Evolutionary conservation across 2,113 vertebrate genomes (phyloP).

Genomic region (Rhinopithecus roxellana): DNA sequence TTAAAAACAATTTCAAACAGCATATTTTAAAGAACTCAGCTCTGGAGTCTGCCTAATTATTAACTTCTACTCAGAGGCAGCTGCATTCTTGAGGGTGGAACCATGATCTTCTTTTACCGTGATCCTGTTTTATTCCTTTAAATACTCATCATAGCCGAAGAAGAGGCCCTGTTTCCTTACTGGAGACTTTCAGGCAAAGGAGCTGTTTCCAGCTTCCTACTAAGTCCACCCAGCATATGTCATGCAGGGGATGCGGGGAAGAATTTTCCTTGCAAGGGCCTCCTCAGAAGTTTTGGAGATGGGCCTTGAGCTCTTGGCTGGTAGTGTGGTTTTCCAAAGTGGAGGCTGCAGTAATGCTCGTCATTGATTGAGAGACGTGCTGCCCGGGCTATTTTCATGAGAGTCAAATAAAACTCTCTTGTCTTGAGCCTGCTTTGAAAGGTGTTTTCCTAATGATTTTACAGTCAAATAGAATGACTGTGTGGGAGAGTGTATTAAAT

Average conservation of each 20-base stretch:
- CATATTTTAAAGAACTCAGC: not conserved
- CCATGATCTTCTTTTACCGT: not conserved
- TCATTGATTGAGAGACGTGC: slow-evolving; percentile 81
- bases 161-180: not conserved
- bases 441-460: slow-evolving; percentile 76
- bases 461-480: slow-evolving; percentile 51
- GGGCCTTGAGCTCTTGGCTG: slow-evolving; percentile 82
- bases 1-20: not conserved
- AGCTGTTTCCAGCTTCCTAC: not conserved
- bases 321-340: slow-evolving; percentile 81
- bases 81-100: not conserved
- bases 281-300: slow-evolving; percentile 81
- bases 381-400: slow-evolving; percentile 59
- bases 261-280: slow-evolving; percentile 82
- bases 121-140: not conserved
- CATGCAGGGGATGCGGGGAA: slow-evolving; percentile 66
- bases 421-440: slow-evolving; percentile 65
- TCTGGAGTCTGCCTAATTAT: not conserved
- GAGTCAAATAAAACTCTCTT: slow-evolving; percentile 76
- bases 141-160: not conserved
- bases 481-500: not conserved
- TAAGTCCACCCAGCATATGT: slow-evolving; percentile 48
- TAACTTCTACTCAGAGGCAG: not conserved
- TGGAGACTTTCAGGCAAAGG: not conserved
- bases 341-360: slow-evolving; percentile 69